Evolutionary conservation across 2,888 invertebrate species (phyloP).

Genomic region (Cyclophora albipunctata): DNA sequence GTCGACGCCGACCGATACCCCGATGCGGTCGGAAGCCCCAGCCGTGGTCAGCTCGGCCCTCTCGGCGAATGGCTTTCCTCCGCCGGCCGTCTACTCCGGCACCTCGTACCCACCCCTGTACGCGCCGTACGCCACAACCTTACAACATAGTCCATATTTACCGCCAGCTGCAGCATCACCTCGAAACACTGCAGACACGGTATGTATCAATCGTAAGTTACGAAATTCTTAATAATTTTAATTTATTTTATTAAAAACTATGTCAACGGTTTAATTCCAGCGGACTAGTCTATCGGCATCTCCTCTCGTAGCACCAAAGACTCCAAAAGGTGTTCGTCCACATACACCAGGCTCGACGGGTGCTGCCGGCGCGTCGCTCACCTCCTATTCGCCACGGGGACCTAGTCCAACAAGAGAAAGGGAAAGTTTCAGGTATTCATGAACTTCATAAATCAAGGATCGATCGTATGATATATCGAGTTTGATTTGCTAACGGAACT

Average conservation of each 20-base stretch:
- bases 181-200: constrained; percentile 75
- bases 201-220: constrained; percentile 22
- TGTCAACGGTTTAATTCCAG: constrained; percentile 32
- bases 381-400: constrained; percentile 82
- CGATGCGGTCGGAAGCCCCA: constrained; percentile 51
- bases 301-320: constrained; percentile 68
- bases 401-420: constrained; percentile 87
- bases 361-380: constrained; percentile 57
- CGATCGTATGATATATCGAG: background rate
- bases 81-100: constrained; percentile 84
- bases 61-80: constrained; percentile 73
- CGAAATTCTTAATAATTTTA: no score
- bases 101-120: constrained; percentile 79
- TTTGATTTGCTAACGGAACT: background rate
- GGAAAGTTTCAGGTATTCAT: constrained; percentile 86
- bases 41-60: constrained; percentile 78
- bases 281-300: constrained; percentile 65
- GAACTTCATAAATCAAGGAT: background rate
- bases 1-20: constrained; percentile 34
- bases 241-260: no score
- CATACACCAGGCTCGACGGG: constrained; percentile 65
- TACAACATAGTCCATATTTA: constrained; percentile 84
- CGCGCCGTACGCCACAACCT: constrained; percentile 84
- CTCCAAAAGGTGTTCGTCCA: constrained; percentile 64
- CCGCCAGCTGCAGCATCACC: constrained; percentile 79